Evolutionary conservation across 2,113 vertebrate genomes (phyloP), one percentile per base, ranked within the genome.

Genomic region (Trinectes maculatus): DNA sequence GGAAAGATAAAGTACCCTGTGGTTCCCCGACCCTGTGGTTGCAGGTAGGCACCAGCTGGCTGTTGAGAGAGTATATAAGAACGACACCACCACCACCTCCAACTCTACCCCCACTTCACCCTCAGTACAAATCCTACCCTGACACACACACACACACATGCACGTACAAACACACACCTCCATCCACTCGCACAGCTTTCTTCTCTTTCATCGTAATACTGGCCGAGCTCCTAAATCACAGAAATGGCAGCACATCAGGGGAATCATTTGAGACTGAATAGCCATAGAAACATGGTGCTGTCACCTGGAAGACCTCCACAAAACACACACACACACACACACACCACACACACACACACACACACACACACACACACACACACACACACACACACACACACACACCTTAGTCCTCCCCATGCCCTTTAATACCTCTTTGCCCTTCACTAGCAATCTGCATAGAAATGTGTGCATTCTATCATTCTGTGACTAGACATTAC

Each of bases 221-320:
- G 80, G 77, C 80, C 71, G 61, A 85, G 75, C 85, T 87, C 79
- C 88, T 91, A 91, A 92, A 92, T 90, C 90, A 92, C 86, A 83
- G 80, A 88, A 92, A 92, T 91, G 89, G 88, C 87, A 83, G 86
- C 85, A 76, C 87, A 92, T 93, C 88, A 93, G 82, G 85, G 83
- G 86, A 88, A 91, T 92, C 89, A 92, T 91, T 91, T 90, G 86
- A 86, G 83, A 83, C 86, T 79, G 88, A 89, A 87, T 73, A 86
- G 83, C 88, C 64, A 39, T 69, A 84, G 84, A 89, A 90, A 91
- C 84, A 87, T 86, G 84, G 82, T 3, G 74, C 80, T 86, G 80
- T 85, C 79, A 85, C 80, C 74, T 74, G 79, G 84, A 89, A 85
- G 84, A 91, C 89, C 84, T 81, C 84, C 74, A 77, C 83, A 79